These are phyloP conservation scores for Apamea epomidion DNA, from an alignment of 2,888 invertebrate genomes.

Conservation along the genomic window DNA sequence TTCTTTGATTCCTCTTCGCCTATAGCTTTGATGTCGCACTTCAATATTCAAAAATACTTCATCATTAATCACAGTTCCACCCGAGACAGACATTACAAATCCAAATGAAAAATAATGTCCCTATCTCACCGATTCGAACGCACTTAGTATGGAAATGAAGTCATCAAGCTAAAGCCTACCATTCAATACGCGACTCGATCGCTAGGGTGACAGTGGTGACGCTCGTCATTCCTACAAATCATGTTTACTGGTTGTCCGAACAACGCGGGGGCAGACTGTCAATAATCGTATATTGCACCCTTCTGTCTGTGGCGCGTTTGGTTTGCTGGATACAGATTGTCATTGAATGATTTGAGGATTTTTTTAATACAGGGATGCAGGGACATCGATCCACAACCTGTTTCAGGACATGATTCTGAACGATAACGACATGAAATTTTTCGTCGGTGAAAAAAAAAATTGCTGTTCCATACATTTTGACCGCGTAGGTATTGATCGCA, in stretches of 20 bases:
- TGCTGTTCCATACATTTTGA: no score
- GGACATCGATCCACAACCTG: no score
- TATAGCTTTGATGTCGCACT: background rate
- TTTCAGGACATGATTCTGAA: no score
- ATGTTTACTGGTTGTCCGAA: constrained; percentile 76
- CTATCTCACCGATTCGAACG: constrained; percentile 36
- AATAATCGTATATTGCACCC: constrained; percentile 73
- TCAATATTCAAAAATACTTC: constrained; percentile 30
- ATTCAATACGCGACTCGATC: constrained; percentile 58
- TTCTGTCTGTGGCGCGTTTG: constrained; percentile 68
- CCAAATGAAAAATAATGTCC: constrained; percentile 56
- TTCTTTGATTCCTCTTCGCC: background rate
- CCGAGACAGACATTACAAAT: constrained; percentile 21
- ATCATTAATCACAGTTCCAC: constrained; percentile 27
- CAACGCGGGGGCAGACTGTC: constrained; percentile 73
- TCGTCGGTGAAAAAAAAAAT: no score
- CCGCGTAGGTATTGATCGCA: no score
- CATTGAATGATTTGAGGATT: background rate
- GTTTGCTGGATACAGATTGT: constrained; percentile 16
- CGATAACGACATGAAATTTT: no score
- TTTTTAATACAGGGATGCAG: background rate
- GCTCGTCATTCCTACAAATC: constrained; percentile 77
- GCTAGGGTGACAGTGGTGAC: constrained; percentile 54
- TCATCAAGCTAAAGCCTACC: constrained; percentile 64
- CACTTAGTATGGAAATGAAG: constrained; percentile 69